A percentile compares a stretch with the other conserved stretches of the same genome.
Evolutionary conservation across 2,888 invertebrate species (phyloP).

Genomic region (Trichopria drosophilae): DNA sequence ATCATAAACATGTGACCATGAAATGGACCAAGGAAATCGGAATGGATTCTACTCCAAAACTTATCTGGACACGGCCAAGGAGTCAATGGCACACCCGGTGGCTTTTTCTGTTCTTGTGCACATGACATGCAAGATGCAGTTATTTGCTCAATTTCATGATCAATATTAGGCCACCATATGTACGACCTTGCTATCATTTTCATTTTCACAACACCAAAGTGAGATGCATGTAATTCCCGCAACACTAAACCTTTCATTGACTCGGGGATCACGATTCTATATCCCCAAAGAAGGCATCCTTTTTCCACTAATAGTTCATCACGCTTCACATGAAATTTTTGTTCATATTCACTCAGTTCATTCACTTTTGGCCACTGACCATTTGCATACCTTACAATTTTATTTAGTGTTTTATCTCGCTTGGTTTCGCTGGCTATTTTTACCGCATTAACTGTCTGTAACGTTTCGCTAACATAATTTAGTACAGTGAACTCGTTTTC

Average conservation of each 20-base stretch:
- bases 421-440: conserved; percentile 4
- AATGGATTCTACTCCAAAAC: conserved; percentile 16
- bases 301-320: conserved; percentile 19
- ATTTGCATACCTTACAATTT: conserved; percentile 13
- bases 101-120: conserved; percentile 17
- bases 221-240: conserved; percentile 17
- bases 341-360: conserved; percentile 11
- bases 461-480: conserved; percentile 18
- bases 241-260: conserved; percentile 5
- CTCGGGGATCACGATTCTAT: conserved; percentile 19
- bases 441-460: conserved; percentile 8
- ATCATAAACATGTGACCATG: conserved; percentile 19
- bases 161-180: conserved; percentile 16
- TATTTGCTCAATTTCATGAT: conserved; percentile 20
- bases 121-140: conserved; percentile 10
- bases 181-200: conserved; percentile 25
- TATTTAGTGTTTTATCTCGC: conserved; percentile 17
- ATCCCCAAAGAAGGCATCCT: conserved; percentile 22
- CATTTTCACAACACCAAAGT: conserved; percentile 23
- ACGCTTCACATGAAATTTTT: conserved; percentile 13
- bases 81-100: conserved; percentile 9
- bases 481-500: conserved; percentile 14
- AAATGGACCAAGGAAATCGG: conserved; percentile 20
- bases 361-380: conserved; percentile 18
- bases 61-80: conserved; percentile 26